Evolutionary conservation across 2,888 invertebrate genomes (phyloP).

Genomic region (Hyposoter didymator): DNA sequence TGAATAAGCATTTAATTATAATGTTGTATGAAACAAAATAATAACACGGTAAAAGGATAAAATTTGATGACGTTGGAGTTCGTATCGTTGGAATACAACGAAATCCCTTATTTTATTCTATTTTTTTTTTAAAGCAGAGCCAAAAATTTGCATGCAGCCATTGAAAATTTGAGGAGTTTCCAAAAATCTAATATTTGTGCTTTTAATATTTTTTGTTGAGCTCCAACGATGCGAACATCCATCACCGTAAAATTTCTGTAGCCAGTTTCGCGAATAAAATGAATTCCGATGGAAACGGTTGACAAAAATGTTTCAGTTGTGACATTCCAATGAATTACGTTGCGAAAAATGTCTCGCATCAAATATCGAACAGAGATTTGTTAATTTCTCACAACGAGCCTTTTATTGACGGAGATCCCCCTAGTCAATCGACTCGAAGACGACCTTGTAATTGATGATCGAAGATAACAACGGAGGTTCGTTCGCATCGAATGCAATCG

Average conservation of each 20-base stretch:
- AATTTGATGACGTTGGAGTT: neutral
- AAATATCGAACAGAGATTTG: neutral
- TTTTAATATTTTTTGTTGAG: too few relatives aligned
- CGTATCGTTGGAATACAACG: too few relatives aligned
- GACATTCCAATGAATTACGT: neutral
- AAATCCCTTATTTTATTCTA: too few relatives aligned
- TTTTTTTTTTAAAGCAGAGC: too few relatives aligned
- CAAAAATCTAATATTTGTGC: too few relatives aligned
- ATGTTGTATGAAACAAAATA: neutral
- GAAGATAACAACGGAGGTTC: constrained; percentile 44
- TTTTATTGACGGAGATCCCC: neutral
- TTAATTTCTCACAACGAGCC: neutral
- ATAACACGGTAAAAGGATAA: neutral
- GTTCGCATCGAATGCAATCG: constrained; percentile 38
- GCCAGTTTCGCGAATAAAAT: neutral
- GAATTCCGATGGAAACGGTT: neutral
- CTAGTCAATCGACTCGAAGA: neutral
- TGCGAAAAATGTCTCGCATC: neutral
- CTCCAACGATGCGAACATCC: too few relatives aligned
- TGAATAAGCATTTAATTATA: neutral
- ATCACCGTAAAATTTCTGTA: too few relatives aligned
- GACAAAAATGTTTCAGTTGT: neutral
- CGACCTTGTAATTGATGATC: constrained; percentile 54
- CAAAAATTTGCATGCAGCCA: too few relatives aligned
- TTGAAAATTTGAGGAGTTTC: too few relatives aligned